Evolutionary conservation across 2,888 invertebrate species (phyloP).

Genomic region (Ethmia dodecea): DNA sequence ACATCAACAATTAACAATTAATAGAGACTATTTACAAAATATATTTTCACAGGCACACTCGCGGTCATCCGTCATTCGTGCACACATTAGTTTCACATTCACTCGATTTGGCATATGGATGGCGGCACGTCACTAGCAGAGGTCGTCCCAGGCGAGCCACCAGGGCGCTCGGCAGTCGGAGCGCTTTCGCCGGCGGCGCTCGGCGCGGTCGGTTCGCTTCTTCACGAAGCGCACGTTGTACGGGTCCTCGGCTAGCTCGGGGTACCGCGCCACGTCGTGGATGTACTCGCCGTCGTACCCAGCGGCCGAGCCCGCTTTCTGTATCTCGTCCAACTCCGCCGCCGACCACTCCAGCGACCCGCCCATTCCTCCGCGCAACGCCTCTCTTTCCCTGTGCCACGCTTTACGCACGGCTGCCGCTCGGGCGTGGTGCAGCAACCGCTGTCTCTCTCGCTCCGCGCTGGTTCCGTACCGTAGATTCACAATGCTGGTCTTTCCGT

Average conservation of each 20-base stretch:
- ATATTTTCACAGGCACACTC: slow-evolving; percentile 58
- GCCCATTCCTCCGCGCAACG: slow-evolving; percentile 85
- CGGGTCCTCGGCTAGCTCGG: slow-evolving; percentile 96
- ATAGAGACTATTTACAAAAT: slow-evolving; percentile 77
- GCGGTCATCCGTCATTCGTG: slow-evolving; percentile 55
- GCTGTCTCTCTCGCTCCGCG: slow-evolving; percentile 91
- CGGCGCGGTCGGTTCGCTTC: slow-evolving; percentile 84
- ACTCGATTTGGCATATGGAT: slow-evolving; percentile 74
- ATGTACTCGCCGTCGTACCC: slow-evolving; percentile 95
- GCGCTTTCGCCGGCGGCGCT: slow-evolving; percentile 85
- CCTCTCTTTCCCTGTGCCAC: slow-evolving; percentile 95
- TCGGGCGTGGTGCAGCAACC: slow-evolving; percentile 94
- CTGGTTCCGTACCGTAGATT: slow-evolving; percentile 97
- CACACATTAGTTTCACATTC: slow-evolving; percentile 50
- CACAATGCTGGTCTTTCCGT: slow-evolving; percentile 92
- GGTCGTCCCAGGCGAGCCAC: slow-evolving; percentile 67
- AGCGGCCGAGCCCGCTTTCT: slow-evolving; percentile 88
- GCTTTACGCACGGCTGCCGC: slow-evolving; percentile 91
- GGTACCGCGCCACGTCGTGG: slow-evolving; percentile 92
- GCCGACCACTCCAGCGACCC: slow-evolving; percentile 91
- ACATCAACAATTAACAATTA: slow-evolving; percentile 78
- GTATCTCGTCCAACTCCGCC: slow-evolving; percentile 91
- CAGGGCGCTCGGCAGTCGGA: slow-evolving; percentile 65
- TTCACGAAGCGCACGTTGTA: slow-evolving; percentile 95
- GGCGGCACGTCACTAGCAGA: slow-evolving; percentile 71